Evolutionary conservation across 1,140 invertebrate genomes (phyloP).

Genomic region (Papilio polytes): DNA sequence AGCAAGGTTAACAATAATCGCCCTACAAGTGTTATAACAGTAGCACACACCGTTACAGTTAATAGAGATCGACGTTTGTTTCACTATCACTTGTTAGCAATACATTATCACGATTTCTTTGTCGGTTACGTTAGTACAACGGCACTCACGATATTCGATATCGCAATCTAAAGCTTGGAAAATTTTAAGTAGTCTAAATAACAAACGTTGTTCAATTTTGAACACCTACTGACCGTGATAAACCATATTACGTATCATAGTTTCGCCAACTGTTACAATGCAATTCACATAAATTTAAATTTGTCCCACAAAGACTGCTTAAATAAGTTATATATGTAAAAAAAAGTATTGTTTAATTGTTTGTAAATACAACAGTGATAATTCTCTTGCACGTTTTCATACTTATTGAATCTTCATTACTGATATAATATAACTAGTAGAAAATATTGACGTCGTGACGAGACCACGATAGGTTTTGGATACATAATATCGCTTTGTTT

Average conservation of each 20-base stretch:
- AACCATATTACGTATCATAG: conserved; percentile 6
- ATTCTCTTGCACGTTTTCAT: neutral
- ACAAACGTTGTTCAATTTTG: neutral
- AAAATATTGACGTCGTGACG: conserved; percentile 42
- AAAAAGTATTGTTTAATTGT: neutral
- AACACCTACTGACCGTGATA: neutral
- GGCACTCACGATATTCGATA: neutral
- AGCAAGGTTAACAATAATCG: neutral
- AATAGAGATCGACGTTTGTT: conserved; percentile 43
- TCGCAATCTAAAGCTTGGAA: neutral
- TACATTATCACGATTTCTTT: conserved; percentile 43
- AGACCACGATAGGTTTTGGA: conserved; percentile 61
- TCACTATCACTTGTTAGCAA: conserved; percentile 44
- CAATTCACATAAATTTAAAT: neutral
- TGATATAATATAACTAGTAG: neutral
- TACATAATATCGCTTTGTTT: conserved; percentile 72
- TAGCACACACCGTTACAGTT: conserved; percentile 37
- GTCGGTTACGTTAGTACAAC: conserved; percentile 23
- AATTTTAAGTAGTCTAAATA: conserved; percentile 12
- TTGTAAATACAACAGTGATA: neutral
- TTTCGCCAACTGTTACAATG: conserved; percentile 1
- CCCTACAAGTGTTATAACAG: neutral
- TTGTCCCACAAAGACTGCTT: neutral
- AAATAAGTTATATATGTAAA: neutral
- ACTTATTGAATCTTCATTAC: neutral